phyloP scores from a whole-genome alignment of 2,797 vertebrate species.

The Mormyrus proboscirostris region DNA sequence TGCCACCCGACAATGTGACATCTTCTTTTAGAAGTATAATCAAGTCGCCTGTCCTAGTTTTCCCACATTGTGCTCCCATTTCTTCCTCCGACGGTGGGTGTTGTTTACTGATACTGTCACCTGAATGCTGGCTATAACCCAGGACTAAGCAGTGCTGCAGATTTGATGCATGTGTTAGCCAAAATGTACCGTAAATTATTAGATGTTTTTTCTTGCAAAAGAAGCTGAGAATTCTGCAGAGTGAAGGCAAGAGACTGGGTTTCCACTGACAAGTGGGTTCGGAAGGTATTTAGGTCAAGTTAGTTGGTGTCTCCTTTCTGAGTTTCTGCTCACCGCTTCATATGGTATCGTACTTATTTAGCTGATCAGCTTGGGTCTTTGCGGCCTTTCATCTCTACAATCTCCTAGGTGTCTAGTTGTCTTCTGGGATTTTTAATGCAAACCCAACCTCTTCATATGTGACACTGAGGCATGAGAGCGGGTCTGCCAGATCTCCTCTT shows the following conservation, averaged over 20 bases:
- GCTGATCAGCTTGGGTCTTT: background rate
- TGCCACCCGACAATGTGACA: background rate
- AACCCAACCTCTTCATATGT: background rate
- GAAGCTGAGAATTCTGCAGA: background rate
- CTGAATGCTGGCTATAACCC: background rate
- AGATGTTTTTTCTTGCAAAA: background rate
- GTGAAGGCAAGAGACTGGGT: background rate
- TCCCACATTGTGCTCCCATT: background rate
- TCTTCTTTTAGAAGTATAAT: conserved; percentile 6
- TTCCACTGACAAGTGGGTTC: background rate
- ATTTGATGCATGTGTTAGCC: background rate
- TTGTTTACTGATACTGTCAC: background rate
- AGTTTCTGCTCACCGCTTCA: background rate
- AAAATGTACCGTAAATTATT: background rate
- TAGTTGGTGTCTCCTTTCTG: background rate
- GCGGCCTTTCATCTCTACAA: background rate
- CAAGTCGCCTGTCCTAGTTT: background rate
- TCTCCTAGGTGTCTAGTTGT: background rate
- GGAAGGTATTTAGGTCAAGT: background rate
- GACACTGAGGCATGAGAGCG: background rate
- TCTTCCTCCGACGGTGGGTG: background rate
- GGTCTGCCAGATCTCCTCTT: background rate
- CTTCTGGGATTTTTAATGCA: background rate
- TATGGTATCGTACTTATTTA: background rate
- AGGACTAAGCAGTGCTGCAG: background rate